Evolutionary conservation across 2,888 invertebrate genomes (phyloP).

Genomic region (Microctonus brassicae): DNA sequence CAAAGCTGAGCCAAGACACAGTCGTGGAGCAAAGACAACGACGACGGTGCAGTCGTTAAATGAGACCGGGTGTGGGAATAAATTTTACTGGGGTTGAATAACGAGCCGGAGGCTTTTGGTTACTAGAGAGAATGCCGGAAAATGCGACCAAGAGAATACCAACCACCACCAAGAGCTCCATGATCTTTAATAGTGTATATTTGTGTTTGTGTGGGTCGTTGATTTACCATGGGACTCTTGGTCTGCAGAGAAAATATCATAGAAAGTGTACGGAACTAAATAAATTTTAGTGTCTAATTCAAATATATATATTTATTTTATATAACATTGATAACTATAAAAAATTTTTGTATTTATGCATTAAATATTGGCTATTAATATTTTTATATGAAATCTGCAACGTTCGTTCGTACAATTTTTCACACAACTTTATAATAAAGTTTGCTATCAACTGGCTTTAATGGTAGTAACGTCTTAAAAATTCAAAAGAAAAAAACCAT

Average conservation of each 20-base stretch:
- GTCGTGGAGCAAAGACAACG: conserved; percentile 31
- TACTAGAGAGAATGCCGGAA: conserved; percentile 25
- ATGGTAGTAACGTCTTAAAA: too few relatives aligned
- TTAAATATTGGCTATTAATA: too few relatives aligned
- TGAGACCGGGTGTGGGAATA: conserved; percentile 33
- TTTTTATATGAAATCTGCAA: too few relatives aligned
- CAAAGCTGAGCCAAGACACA: conserved; percentile 17
- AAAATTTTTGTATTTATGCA: too few relatives aligned
- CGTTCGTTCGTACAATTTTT: too few relatives aligned
- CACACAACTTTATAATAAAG: too few relatives aligned
- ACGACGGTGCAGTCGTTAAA: conserved; percentile 30
- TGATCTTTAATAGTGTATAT: not conserved
- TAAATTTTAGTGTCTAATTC: too few relatives aligned
- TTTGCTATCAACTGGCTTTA: too few relatives aligned
- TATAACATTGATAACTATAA: too few relatives aligned
- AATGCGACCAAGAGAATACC: conserved; percentile 14
- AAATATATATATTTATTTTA: too few relatives aligned
- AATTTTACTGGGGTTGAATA: conserved; percentile 37
- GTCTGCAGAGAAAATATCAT: not conserved
- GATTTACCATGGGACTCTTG: not conserved
- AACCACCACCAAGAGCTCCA: not conserved
- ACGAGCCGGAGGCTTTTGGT: conserved; percentile 33
- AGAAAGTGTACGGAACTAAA: too few relatives aligned
- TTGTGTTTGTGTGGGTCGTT: not conserved
- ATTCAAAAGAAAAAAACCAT: too few relatives aligned